Conservation (phyloP, 2,888 invertebrate genomes). For the Drosophila quinaria region DNA sequence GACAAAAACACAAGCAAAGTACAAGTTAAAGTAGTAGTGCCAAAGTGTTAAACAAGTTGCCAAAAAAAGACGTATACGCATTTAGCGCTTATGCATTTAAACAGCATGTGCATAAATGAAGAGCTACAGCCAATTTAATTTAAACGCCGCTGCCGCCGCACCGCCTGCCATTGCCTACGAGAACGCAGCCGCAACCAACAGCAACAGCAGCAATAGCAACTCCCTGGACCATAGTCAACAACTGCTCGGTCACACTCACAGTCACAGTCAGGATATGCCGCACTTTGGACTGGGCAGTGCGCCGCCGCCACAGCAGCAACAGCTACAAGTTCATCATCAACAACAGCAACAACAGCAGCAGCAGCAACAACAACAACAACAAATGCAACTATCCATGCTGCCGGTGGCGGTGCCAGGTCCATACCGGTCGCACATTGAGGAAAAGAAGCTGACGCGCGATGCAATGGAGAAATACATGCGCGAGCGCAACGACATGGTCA, state of each 20-base stretch:
- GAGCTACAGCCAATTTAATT: slow-evolving; percentile 80
- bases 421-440: slow-evolving; percentile 87
- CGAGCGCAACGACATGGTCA: slow-evolving; percentile 97
- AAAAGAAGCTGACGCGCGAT: slow-evolving; percentile 87
- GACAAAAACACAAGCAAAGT: slow-evolving; percentile 44
- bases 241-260: slow-evolving; percentile 58
- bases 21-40: slow-evolving; percentile 58
- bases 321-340: slow-evolving; percentile 71
- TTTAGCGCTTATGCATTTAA: slow-evolving; percentile 40
- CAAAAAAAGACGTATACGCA: slow-evolving; percentile 47
- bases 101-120: slow-evolving; percentile 81
- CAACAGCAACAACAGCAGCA: slow-evolving; percentile 73
- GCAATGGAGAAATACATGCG: slow-evolving; percentile 98
- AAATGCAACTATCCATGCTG: slow-evolving; percentile 83
- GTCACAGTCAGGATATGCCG: slow-evolving; percentile 82
- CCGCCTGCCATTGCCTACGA: slow-evolving; percentile 75
- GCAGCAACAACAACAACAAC: slow-evolving; percentile 79
- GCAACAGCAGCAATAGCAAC: slow-evolving; percentile 50
- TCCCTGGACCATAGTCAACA: slow-evolving; percentile 66
- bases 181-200: slow-evolving; percentile 65
- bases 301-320: slow-evolving; percentile 67
- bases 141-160: slow-evolving; percentile 69
- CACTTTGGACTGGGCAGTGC: slow-evolving; percentile 86
- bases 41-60: slow-evolving; percentile 75
- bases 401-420: slow-evolving; percentile 76